phyloP scores from a whole-genome alignment of 1,140 invertebrate genomes.

The Drosophila mauritiana region DNA sequence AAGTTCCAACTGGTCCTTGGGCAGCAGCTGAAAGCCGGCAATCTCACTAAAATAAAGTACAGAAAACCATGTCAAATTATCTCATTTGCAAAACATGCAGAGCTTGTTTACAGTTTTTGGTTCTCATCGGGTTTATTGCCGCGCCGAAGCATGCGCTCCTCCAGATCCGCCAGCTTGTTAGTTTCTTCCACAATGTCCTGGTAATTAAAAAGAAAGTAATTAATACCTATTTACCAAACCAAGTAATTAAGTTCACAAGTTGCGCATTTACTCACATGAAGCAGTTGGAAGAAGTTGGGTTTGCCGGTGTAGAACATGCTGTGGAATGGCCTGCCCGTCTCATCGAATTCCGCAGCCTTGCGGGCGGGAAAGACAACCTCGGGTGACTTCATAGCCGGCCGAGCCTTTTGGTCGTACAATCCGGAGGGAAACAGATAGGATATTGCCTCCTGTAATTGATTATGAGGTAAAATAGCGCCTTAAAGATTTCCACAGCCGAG shows the following conservation, averaged over 20 bases:
- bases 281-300: conserved; percentile 92
- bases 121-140: conserved; percentile 87
- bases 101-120: conserved; percentile 86
- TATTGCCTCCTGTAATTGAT: conserved; percentile 90
- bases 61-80: not conserved
- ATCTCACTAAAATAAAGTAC: conserved; percentile 85
- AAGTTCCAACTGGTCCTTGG: conserved; percentile 88
- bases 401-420: conserved; percentile 91
- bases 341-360: conserved; percentile 96
- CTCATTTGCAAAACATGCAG: too few species aligned
- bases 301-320: conserved; percentile 95
- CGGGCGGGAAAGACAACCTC: conserved; percentile 92
- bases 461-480: not conserved
- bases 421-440: conserved; percentile 97
- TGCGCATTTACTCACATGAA: conserved; percentile 88
- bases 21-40: conserved; percentile 88
- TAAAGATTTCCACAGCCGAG: not conserved
- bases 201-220: not conserved
- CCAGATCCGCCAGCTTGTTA: conserved; percentile 88
- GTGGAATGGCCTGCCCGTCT: conserved; percentile 93
- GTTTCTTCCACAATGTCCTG: conserved; percentile 88
- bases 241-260: too few species aligned
- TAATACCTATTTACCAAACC: not conserved
- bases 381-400: conserved; percentile 94
- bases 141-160: conserved; percentile 88